These are phyloP conservation scores for Paramacrobiotus metropolitanus DNA, from an alignment of 1,140 invertebrate genomes.

Conservation along the genomic window DNA sequence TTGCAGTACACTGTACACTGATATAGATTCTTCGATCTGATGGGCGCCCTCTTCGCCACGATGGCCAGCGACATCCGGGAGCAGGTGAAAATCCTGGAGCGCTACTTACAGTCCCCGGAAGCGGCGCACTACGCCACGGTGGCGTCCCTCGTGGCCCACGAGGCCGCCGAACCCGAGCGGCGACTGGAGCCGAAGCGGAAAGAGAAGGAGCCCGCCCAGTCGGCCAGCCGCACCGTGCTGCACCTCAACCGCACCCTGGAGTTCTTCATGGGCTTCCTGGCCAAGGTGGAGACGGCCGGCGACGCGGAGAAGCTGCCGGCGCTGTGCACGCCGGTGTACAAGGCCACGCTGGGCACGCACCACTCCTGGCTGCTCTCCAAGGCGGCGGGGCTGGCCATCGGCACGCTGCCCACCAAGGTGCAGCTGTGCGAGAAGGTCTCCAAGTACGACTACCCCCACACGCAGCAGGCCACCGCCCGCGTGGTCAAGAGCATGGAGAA, in stretches of 20 bases:
- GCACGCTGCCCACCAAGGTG: background rate
- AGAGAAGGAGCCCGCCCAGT: background rate
- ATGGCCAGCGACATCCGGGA: conserved; percentile 1
- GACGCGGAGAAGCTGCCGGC: background rate
- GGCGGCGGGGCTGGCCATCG: background rate
- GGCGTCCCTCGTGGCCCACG: background rate
- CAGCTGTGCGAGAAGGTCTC: background rate
- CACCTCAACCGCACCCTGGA: conserved; percentile 2
- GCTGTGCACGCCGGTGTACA: background rate
- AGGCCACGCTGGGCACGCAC: conserved; percentile 2
- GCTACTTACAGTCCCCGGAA: background rate
- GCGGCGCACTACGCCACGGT: background rate
- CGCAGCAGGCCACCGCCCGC: background rate
- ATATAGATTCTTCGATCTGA: background rate
- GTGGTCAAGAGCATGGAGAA: background rate
- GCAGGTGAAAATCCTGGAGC: background rate
- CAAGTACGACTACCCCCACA: background rate
- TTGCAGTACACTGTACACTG: background rate
- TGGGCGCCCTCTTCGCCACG: background rate
- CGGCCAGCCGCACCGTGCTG: background rate
- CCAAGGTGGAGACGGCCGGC: background rate
- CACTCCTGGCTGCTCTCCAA: conserved; percentile 1
- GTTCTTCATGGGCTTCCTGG: background rate
- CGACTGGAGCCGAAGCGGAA: background rate
- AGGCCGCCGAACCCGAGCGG: background rate